These are phyloP conservation scores for Prenolepis imparis DNA, from an alignment of 2,888 invertebrate species.

Conservation along the genomic window DNA sequence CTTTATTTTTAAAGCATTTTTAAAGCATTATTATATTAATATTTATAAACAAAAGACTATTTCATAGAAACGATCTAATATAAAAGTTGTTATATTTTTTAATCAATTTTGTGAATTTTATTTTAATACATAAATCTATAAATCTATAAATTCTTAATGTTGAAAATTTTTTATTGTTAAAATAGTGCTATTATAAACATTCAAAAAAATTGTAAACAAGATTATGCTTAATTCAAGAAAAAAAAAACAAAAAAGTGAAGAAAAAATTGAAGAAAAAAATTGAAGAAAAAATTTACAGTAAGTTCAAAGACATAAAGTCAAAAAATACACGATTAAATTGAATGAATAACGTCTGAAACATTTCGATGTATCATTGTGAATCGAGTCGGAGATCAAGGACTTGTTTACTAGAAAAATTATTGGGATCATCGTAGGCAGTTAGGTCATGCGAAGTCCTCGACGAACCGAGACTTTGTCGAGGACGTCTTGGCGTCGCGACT, in stretches of 20 bases:
- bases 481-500: slow-evolving; percentile 24
- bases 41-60: not conserved
- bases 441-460: not conserved
- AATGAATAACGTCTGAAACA: not conserved
- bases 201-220: not conserved
- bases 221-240: not conserved
- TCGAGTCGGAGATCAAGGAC: slow-evolving; percentile 2
- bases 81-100: not conserved
- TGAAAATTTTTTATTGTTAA: not conserved
- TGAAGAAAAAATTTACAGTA: not conserved
- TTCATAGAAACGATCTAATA: not conserved
- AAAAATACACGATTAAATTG: not conserved
- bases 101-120: not conserved
- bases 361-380: not conserved
- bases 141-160: not conserved
- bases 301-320: not conserved
- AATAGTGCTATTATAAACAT: not conserved
- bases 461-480: not conserved
- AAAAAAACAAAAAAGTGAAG: not conserved
- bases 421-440: slow-evolving; percentile 16
- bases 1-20: slow-evolving; percentile 23
- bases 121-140: not conserved
- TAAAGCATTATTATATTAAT: too few species aligned
- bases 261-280: not conserved
- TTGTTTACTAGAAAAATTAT: slow-evolving; percentile 36